Evolutionary conservation across 92 coral and sea anemone genomes (phyloP).

Genomic region (Umimayanthus chanpuru): DNA sequence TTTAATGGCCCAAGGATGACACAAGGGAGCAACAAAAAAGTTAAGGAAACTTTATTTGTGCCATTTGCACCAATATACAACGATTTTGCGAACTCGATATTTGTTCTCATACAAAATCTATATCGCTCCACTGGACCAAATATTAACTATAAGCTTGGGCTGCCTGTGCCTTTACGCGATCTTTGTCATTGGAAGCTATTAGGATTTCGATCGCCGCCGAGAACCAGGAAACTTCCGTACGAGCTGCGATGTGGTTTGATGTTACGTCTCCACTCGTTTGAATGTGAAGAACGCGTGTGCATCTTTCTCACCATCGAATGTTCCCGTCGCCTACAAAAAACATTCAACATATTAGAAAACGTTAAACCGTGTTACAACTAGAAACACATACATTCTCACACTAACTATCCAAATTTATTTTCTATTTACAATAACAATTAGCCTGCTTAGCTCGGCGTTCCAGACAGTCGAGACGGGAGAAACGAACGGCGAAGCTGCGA

Average conservation of each 20-base stretch:
- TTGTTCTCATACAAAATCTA: too few species aligned
- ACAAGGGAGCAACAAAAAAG: too few species aligned
- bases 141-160: too few species aligned
- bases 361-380: constrained; percentile 25
- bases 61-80: too few species aligned
- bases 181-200: background rate
- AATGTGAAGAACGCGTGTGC: constrained; percentile 77
- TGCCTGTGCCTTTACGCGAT: background rate
- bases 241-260: background rate
- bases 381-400: background rate
- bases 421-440: too few species aligned
- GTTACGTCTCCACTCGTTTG: constrained; percentile 44
- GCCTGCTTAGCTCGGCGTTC: too few species aligned
- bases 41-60: too few species aligned
- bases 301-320: constrained; percentile 76
- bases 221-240: background rate
- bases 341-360: background rate
- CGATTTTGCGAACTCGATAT: too few species aligned
- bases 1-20: too few species aligned
- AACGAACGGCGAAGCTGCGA: too few species aligned
- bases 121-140: too few species aligned
- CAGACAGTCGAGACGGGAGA: too few species aligned
- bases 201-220: background rate
- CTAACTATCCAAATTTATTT: background rate
- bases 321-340: constrained; percentile 61